Conservation (phyloP, 2,888 invertebrate species). For the Phortica magna region DNA sequence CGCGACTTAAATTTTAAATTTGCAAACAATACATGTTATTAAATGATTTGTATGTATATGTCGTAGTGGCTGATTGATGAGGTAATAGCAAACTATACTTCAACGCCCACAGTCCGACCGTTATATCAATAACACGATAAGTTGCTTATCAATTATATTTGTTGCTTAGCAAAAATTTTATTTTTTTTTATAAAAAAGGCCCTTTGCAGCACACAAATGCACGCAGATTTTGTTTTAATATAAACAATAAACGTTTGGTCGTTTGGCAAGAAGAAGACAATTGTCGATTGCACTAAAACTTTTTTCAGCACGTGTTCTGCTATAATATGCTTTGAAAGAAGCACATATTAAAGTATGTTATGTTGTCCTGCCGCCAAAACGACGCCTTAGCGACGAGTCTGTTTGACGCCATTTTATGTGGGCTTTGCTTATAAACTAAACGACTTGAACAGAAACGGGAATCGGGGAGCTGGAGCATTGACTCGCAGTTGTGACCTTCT, state of each 20-base stretch:
- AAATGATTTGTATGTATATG: conserved; percentile 8
- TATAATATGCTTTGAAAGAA: neutral
- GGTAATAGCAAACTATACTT: conserved; percentile 1
- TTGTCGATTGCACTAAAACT: neutral
- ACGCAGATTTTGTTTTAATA: too few species aligned
- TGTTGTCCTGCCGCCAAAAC: conserved; percentile 31
- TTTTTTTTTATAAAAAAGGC: too few species aligned
- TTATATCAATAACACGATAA: neutral
- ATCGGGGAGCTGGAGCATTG: neutral
- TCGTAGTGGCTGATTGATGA: neutral
- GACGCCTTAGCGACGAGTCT: conserved; percentile 60
- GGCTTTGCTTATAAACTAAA: conserved; percentile 14
- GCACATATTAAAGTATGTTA: neutral
- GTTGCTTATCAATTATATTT: neutral
- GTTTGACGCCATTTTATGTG: conserved; percentile 51
- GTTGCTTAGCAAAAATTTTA: neutral
- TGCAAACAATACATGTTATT: neutral
- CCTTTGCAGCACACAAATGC: too few species aligned
- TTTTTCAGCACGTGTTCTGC: neutral
- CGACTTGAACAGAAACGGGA: neutral
- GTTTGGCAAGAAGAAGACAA: too few species aligned
- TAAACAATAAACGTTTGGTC: too few species aligned
- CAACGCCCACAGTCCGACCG: too few species aligned
- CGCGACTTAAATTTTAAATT: neutral
- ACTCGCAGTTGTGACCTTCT: neutral